Evolutionary conservation across 2,797 vertebrate species (phyloP).

Genomic region (Scomberomorus guttatus): DNA sequence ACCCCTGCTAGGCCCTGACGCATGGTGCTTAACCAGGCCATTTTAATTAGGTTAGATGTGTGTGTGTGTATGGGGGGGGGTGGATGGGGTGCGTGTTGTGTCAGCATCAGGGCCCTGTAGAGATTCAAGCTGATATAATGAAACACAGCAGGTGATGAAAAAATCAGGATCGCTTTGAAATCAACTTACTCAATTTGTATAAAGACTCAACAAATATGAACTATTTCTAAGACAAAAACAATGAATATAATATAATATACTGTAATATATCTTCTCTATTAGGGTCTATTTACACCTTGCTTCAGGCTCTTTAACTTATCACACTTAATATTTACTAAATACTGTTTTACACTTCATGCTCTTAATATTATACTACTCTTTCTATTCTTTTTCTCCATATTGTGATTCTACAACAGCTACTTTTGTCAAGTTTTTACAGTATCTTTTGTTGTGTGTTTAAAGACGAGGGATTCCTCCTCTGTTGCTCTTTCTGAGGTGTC

Average conservation of each 20-base stretch:
- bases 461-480: neutral
- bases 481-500: too few relatives aligned
- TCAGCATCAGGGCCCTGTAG: slow-evolving; percentile 45
- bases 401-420: neutral
- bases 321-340: neutral
- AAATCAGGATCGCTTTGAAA: slow-evolving; percentile 60
- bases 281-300: neutral
- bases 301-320: neutral
- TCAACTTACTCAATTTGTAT: slow-evolving; percentile 36
- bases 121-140: slow-evolving; percentile 70
- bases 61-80: slow-evolving; percentile 46
- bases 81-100: slow-evolving; percentile 25
- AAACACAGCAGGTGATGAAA: slow-evolving; percentile 70
- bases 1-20: slow-evolving; percentile 68
- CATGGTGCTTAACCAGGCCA: slow-evolving; percentile 85
- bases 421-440: neutral
- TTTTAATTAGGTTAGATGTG: slow-evolving; percentile 88
- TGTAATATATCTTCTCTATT: neutral
- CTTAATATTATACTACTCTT: neutral
- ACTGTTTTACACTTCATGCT: neutral
- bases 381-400: neutral
- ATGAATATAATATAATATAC: neutral
- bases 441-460: neutral
- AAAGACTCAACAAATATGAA: slow-evolving; percentile 20
- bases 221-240: slow-evolving; percentile 7